Base-by-base conservation (phyloP, 2,113 vertebrate genomes). In the Mugil cephalus region DNA sequence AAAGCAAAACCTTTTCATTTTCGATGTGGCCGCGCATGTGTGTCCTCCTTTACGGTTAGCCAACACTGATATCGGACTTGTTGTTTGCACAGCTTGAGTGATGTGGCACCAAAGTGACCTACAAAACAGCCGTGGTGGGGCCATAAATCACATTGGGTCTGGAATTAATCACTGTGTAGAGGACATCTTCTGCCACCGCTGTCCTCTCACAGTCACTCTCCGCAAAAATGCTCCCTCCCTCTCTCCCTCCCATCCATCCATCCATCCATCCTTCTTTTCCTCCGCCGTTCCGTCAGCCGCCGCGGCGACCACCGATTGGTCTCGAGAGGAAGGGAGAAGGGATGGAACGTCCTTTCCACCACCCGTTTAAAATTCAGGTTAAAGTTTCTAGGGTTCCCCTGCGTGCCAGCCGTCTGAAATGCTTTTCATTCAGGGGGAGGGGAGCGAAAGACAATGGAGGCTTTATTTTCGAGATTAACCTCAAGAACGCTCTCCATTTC, bases 1-100 rank as follows among this genome's bases (percentile, higher is more conserved):
- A 64, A 76, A 80, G 51, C 48, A 69, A 84, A 85, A 79, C 69
- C 74, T 80, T 77, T 85, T 61, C 54, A 79, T 83, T 87, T 81
- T 77, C 67, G 59, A 59, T 7, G 42, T 51, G 75, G 53, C 35
- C 36, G 43, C 43, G 73, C 77, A 55, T 83, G 71, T 67, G 74
- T 83, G 72, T 82, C 79, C 80, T 79, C 77, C 77, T 82, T 77
- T 86, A 76, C 79, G 72, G 87, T 75, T 82, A 81, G 81, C 74
- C 77, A 89, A 79, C 88, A 74, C 65, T 79, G 85, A 87, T 92
- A 93, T 92, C 91, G 59, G 86, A 83, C 75, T 74, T 77, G 75
- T 79, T 92, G 91, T 93, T 93, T 93, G 90, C 84, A 84, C 93
- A 93, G 92, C 85, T 92, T 92, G 91, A 93, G 83, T 91, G 87